These are phyloP conservation scores for Hesperophylax magnus DNA, from an alignment of 1,140 invertebrate species.

Conservation along the genomic window DNA sequence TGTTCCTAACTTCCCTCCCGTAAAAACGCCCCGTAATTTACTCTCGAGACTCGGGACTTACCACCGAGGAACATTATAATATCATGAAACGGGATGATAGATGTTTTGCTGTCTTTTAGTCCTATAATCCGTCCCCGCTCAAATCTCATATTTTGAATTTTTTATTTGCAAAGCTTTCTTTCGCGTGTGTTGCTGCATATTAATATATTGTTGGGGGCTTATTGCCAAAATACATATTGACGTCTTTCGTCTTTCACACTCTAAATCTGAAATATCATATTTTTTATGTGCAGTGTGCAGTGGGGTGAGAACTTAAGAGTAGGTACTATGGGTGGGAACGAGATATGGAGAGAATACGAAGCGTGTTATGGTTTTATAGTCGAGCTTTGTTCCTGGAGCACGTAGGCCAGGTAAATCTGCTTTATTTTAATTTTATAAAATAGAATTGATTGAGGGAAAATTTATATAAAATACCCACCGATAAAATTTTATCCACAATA, in stretches of 20 bases:
- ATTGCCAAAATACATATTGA: constrained; percentile 27
- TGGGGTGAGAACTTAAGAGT: too few relatives aligned
- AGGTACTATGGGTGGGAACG: not conserved
- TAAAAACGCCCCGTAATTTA: constrained; percentile 22
- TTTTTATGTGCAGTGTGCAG: not conserved
- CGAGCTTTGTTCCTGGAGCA: too few relatives aligned
- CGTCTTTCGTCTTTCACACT: not conserved
- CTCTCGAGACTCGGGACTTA: constrained; percentile 3
- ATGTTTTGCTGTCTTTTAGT: constrained; percentile 14
- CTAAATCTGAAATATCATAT: not conserved
- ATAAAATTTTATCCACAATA: too few relatives aligned
- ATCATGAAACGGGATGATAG: constrained; percentile 9
- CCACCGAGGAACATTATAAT: constrained; percentile 22
- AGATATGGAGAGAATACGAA: not conserved
- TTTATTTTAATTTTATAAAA: too few relatives aligned
- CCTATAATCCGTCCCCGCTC: constrained; percentile 14
- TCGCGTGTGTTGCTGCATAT: constrained; percentile 32
- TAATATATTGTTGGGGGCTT: constrained; percentile 8
- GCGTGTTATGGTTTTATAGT: too few relatives aligned
- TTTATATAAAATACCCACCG: too few relatives aligned
- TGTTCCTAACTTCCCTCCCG: constrained; percentile 23
- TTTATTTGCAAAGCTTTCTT: constrained; percentile 35
- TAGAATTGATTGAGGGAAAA: too few relatives aligned
- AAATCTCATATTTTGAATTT: constrained; percentile 14
- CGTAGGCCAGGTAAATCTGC: too few relatives aligned